phyloP scores from a whole-genome alignment of 2,797 vertebrate species.

The Furcifer pardalis region DNA sequence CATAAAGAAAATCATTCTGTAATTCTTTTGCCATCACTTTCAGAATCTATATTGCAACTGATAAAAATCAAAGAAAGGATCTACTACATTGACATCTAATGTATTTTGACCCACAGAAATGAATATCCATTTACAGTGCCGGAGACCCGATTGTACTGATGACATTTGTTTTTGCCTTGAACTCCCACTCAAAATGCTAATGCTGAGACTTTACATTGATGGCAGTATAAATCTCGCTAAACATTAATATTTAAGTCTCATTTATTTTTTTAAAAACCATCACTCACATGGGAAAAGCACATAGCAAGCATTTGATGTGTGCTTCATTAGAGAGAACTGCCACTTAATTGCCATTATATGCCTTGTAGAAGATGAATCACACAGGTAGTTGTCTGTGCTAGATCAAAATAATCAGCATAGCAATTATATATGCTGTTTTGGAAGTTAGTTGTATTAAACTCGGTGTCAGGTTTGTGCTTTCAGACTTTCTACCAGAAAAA shows the following conservation, averaged over 20 bases:
- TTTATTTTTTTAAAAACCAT: conserved; percentile 28
- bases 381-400: conserved; percentile 28
- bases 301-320: conserved; percentile 9
- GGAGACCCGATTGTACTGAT: conserved; percentile 32
- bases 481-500: background rate
- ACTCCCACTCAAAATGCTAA: conserved; percentile 26
- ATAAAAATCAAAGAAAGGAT: background rate
- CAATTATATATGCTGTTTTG: conserved; percentile 16
- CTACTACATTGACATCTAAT: background rate
- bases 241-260: conserved; percentile 12
- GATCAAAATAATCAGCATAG: conserved; percentile 41
- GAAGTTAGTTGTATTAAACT: conserved; percentile 1
- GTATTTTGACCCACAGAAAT: conserved; percentile 11
- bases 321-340: background rate
- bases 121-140: conserved; percentile 20
- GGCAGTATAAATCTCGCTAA: background rate
- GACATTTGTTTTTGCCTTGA: conserved; percentile 24
- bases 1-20: too few species aligned
- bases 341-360: conserved; percentile 19
- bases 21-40: too few species aligned
- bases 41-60: too few species aligned
- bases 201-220: conserved; percentile 17
- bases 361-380: conserved; percentile 42
- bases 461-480: background rate
- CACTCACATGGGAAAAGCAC: background rate